Base-by-base conservation (phyloP, 2,113 vertebrate species). In the Eptesicus fuscus region DNA sequence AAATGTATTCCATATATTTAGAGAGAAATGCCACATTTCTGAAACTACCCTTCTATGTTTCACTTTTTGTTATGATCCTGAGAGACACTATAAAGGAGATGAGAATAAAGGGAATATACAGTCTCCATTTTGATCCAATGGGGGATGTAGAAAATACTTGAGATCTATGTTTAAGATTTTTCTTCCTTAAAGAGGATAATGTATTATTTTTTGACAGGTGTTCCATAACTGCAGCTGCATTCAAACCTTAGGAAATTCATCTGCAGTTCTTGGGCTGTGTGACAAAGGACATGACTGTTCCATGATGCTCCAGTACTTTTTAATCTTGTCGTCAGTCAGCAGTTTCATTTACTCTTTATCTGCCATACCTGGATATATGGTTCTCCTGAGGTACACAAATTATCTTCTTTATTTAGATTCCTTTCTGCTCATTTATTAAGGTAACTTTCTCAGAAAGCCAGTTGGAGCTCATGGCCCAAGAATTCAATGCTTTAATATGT, bases 351-450 rank as follows among this genome's bases (percentile, higher is more conserved):
- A 96, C 89, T 98, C 98, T 7, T 96, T 99, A 80, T 98, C 98
- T 65, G 98, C 97, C n/a, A 98, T 98, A 88, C 98, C 98, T n/a
- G 98, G 98, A 6, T 99, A 98, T 71, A 99, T 99, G 98, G 98
- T 99, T 83, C 96, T 98, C 51, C 97, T 99, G 96, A 99, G 99
- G 99, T 99, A 98, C 37, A 51, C 23, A 0, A 63, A 59, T 59
- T 47, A 67, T n/a, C 40, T 78, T 67, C 16, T 84, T 89, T 70
- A 25, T 88, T 91, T 93, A 61, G 17, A 32, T 69, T 83, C 25
- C 32, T 80, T 65, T 87, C 9, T 53, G 44, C 2, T 73, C 35
- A 37, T 35, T 82, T 83, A 74, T 35, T 84, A 49, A 49, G 44
- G 11, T 44, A 69, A 5, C 2, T 35, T 92, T 88, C 87, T 44